Conservation (phyloP, 2,797 vertebrate genomes). For the Tenualosa ilisha region DNA sequence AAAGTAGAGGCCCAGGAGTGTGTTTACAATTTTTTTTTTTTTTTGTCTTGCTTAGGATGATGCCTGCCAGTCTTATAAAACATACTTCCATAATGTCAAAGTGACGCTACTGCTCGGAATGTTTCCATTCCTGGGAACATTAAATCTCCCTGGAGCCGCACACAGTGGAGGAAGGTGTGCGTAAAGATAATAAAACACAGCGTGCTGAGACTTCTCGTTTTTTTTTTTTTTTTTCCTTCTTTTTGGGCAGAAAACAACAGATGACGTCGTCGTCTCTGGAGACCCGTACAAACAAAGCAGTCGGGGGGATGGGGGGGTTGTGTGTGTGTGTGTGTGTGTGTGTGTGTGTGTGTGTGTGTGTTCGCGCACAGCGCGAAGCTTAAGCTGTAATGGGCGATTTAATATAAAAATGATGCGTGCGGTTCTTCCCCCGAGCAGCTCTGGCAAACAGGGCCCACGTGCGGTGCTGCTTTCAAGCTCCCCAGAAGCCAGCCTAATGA, state of each 20-base stretch:
- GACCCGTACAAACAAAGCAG: not conserved
- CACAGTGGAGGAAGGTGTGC: not conserved
- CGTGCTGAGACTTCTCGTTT: not conserved
- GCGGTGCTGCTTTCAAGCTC: constrained; percentile 6
- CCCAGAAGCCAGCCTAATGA: constrained; percentile 46
- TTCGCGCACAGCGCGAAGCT: not conserved
- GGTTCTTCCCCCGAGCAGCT: constrained; percentile 26
- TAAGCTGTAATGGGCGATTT: constrained; percentile 19
- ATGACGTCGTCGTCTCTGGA: not conserved
- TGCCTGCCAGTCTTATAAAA: not conserved
- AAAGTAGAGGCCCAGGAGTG: not conserved
- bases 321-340: not conserved
- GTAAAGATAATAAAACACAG: not conserved
- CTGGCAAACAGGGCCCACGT: constrained; percentile 35
- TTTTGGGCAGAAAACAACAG: constrained; percentile 1
- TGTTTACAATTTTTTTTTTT: not conserved
- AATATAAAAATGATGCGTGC: constrained; percentile 36
- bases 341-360: too few relatives aligned
- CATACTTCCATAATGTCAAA: not conserved
- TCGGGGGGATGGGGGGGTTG: not conserved
- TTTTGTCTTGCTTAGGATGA: not conserved
- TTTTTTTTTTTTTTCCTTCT: not conserved
- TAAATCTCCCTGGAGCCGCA: not conserved
- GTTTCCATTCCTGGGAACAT: not conserved
- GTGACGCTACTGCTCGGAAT: not conserved